A percentile compares a stretch with the other conserved stretches of the same genome.
phyloP scores from a whole-genome alignment of 2,888 invertebrate genomes.

The Drosophila algonquin region DNA sequence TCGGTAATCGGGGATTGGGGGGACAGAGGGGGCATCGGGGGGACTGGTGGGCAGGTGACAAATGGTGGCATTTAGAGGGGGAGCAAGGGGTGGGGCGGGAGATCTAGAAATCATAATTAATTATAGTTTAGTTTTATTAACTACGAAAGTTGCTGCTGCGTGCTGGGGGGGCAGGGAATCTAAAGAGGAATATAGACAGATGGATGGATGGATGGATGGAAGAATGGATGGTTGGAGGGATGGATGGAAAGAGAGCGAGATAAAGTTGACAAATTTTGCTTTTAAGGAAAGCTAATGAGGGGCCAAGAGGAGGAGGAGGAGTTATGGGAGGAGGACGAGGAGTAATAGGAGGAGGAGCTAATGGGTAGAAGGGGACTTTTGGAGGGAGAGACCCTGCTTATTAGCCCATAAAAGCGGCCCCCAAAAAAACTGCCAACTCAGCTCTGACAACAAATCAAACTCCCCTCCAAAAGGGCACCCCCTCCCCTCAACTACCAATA shows the following conservation, averaged over 20 bases:
- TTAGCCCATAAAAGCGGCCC: slow-evolving; percentile 23
- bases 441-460: slow-evolving; percentile 65
- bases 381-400: background rate
- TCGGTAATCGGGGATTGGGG: slow-evolving; percentile 7
- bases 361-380: background rate
- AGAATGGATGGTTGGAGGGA: slow-evolving; percentile 54
- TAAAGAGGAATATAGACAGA: slow-evolving; percentile 46
- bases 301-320: slow-evolving; percentile 11
- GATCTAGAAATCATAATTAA: slow-evolving; percentile 62
- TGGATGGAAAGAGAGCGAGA: slow-evolving; percentile 49
- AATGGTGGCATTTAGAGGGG: slow-evolving; percentile 61
- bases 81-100: background rate
- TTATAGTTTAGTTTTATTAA: slow-evolving; percentile 76
- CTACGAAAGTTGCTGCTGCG: slow-evolving; percentile 48
- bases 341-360: background rate
- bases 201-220: slow-evolving; percentile 50
- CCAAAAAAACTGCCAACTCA: slow-evolving; percentile 58
- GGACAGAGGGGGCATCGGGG: background rate
- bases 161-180: slow-evolving; percentile 8
- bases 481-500: background rate
- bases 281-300: slow-evolving; percentile 61
- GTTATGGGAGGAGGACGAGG: background rate
- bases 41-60: slow-evolving; percentile 49
- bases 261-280: slow-evolving; percentile 75
- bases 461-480: slow-evolving; percentile 20